Base-by-base conservation (phyloP, 2,113 vertebrate species). In the Bucco capensis region DNA sequence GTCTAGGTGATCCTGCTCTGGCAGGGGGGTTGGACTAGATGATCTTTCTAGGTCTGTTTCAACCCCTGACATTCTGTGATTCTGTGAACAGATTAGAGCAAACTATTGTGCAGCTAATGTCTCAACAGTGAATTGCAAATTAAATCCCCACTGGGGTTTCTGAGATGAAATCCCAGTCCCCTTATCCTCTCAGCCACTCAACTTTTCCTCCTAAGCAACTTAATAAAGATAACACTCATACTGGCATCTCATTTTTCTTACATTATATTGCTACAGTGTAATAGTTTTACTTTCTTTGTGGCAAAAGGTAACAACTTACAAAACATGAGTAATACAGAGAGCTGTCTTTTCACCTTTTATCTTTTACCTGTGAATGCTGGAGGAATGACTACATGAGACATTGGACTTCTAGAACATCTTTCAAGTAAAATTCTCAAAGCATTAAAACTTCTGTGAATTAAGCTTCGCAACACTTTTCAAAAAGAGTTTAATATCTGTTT, bases 221-320 rank as follows among this genome's bases (percentile, higher is more conserved):
- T 89, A 83, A 88, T 93, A 89, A 92, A 95, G 83, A 61, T 86
- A 74, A 90, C 84, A 74, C 86, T 88, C 28, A 37, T 88, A 80
- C 85, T 88, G 81, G 54, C 75, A 53, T 91, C 80, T 96, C 60
- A 57, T 86, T 88, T 70, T 88, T 86, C 51, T 33, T 62, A n/a
- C 24, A 30, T 80, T 80, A 30, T 62, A 62, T 50, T 51, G 21
- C 15, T 85, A 72, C 9, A 86, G 19, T 57, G 23, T 58, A 85
- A 37, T 40, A 46, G 46, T 62, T 85, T 71, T 54, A 35, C 38
- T 92, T 94, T 69, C 51, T 80, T 83, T 82, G 62, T 87, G 38
- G 50, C 65, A 95, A 93, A 93, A 70, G 9, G 65, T 72, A 81
- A 51, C 35, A 77, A 83, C 9, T 49, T 28, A 62, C 8, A 38